Evolutionary conservation across 2,888 invertebrate genomes (phyloP).

Genomic region (Cordilura impudica): DNA sequence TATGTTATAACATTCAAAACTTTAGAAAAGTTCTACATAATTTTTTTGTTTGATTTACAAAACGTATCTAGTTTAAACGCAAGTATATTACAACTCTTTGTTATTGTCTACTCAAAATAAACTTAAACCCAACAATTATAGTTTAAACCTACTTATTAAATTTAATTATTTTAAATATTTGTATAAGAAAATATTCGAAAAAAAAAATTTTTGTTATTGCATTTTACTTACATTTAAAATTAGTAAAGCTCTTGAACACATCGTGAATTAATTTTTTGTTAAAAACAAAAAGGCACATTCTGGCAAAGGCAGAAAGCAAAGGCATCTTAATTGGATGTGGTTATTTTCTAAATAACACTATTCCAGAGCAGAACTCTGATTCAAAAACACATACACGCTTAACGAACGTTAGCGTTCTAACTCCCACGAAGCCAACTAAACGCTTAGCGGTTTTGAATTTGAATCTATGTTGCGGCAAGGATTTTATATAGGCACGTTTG

Average conservation of each 20-base stretch:
- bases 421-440: not conserved
- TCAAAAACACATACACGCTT: slow-evolving; percentile 32
- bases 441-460: not conserved
- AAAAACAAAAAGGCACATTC: slow-evolving; percentile 59
- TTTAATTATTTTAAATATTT: no score
- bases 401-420: no score
- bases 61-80: no score
- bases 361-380: slow-evolving; percentile 58
- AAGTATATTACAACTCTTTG: no score
- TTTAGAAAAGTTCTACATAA: no score
- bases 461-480: slow-evolving; percentile 60
- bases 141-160: no score
- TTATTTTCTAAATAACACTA: slow-evolving; percentile 52
- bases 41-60: no score
- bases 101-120: no score
- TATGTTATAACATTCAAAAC: no score
- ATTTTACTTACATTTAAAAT: slow-evolving; percentile 53
- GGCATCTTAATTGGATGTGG: slow-evolving; percentile 57
- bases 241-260: slow-evolving; percentile 54
- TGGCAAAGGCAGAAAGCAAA: slow-evolving; percentile 62
- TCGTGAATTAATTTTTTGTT: slow-evolving; percentile 44
- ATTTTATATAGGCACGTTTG: slow-evolving; percentile 61
- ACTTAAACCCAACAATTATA: no score
- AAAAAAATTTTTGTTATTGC: no score
- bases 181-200: no score